phyloP scores from a whole-genome alignment of 2,113 vertebrate genomes.

The Mesitornis unicolor region DNA sequence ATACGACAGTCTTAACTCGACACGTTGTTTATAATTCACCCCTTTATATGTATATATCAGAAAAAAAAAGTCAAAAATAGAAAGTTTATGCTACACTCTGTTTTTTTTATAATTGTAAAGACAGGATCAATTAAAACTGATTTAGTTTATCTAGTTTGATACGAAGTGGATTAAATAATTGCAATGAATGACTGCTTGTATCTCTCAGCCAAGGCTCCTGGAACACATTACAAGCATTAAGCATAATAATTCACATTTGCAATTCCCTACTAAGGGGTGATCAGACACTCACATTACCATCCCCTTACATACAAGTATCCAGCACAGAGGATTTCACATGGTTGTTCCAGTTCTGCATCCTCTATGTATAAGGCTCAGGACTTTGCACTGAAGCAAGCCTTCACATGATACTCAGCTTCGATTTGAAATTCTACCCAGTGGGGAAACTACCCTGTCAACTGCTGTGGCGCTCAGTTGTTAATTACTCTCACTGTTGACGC shows the following conservation, averaged over 20 bases:
- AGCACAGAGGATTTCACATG: neutral
- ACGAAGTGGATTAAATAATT: neutral
- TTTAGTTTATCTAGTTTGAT: neutral
- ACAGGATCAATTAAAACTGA: neutral
- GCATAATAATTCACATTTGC: neutral
- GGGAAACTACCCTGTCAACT: neutral
- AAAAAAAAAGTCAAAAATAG: neutral
- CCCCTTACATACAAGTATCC: neutral
- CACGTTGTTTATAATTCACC: neutral
- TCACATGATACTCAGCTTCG: neutral
- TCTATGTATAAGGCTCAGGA: neutral
- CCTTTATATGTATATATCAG: neutral
- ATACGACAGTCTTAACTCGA: neutral
- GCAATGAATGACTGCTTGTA: neutral
- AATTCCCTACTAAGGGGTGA: neutral
- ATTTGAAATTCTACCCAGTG: neutral
- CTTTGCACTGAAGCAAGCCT: neutral
- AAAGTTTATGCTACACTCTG: neutral
- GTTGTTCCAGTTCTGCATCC: neutral
- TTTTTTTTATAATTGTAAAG: neutral
- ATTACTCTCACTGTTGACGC: neutral
- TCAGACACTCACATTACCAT: neutral
- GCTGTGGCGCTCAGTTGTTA: neutral
- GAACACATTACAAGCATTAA: neutral
- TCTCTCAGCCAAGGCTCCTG: neutral